phyloP scores from a whole-genome alignment of 1,140 invertebrate genomes.

The Drosophila murphyi region DNA sequence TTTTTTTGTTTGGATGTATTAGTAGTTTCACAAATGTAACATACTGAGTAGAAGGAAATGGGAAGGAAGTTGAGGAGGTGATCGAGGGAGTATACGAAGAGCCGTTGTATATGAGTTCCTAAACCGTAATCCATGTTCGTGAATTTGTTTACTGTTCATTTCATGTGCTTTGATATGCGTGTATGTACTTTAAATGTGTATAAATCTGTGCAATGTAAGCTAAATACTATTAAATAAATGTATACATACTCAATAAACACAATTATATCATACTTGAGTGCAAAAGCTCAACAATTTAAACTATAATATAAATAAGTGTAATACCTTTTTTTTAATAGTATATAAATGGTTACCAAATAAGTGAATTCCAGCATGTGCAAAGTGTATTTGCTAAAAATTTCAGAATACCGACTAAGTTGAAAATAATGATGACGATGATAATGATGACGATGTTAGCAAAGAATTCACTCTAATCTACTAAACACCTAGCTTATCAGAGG shows the following conservation, averaged over 20 bases:
- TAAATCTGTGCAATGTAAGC: constrained; percentile 68
- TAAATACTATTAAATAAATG: constrained; percentile 55
- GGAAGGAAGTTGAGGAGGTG: background rate
- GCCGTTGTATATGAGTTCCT: constrained; percentile 82
- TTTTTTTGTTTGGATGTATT: background rate
- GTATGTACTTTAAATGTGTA: constrained; percentile 77
- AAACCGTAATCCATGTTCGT: constrained; percentile 81
- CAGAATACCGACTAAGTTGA: constrained; percentile 1
- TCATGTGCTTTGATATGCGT: constrained; percentile 80
- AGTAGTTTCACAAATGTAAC: constrained; percentile 23
- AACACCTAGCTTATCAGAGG: background rate
- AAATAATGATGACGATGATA: background rate
- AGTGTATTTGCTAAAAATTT: constrained; percentile 36
- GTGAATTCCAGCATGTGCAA: constrained; percentile 27
- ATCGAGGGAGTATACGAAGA: constrained; percentile 35
- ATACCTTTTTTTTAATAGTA: constrained; percentile 67
- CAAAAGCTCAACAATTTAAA: constrained; percentile 34
- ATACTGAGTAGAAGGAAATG: constrained; percentile 16
- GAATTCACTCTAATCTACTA: background rate
- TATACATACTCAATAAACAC: constrained; percentile 32
- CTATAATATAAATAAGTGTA: constrained; percentile 56
- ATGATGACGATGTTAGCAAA: background rate
- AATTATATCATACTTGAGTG: constrained; percentile 15
- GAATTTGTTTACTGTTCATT: constrained; percentile 82
- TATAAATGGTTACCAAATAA: constrained; percentile 48